These are phyloP conservation scores for Sphinx pinastri DNA, from an alignment of 2,888 invertebrate genomes.

Conservation along the genomic window DNA sequence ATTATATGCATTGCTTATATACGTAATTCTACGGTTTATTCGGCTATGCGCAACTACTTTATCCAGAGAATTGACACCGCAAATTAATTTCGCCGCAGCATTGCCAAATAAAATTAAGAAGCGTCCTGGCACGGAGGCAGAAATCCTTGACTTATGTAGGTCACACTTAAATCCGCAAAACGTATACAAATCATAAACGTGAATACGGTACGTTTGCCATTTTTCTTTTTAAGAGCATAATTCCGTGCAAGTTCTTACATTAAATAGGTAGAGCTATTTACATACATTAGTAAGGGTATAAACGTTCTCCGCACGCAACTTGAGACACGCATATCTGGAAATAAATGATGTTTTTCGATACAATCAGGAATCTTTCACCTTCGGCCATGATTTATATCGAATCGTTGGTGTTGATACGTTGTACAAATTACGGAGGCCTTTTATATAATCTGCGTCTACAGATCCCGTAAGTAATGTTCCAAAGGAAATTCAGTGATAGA, in stretches of 20 bases:
- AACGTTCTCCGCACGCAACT: slow-evolving; percentile 48
- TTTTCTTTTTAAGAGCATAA: slow-evolving; percentile 21
- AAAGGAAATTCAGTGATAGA: too few relatives aligned
- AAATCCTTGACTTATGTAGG: slow-evolving; percentile 5
- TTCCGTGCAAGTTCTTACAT: slow-evolving; percentile 15
- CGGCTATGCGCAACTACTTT: too few relatives aligned
- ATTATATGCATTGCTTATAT: too few relatives aligned
- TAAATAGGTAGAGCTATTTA: slow-evolving; percentile 40
- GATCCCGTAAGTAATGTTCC: too few relatives aligned
- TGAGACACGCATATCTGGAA: slow-evolving; percentile 47
- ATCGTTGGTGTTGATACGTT: slow-evolving; percentile 36
- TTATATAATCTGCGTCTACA: neutral
- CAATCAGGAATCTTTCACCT: slow-evolving; percentile 26
- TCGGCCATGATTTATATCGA: slow-evolving; percentile 35
- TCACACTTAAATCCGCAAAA: neutral
- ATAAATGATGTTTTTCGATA: slow-evolving; percentile 44
- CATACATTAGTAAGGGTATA: slow-evolving; percentile 49
- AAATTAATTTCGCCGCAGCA: neutral
- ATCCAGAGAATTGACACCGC: neutral
- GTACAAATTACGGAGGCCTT: neutral
- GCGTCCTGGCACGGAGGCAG: neutral
- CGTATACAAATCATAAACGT: slow-evolving; percentile 10
- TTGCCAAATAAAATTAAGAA: slow-evolving; percentile 14
- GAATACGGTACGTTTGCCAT: slow-evolving; percentile 9
- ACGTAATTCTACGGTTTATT: too few relatives aligned